Conservation (phyloP, 2,797 vertebrate genomes). For the Aerospiza tachiro region DNA sequence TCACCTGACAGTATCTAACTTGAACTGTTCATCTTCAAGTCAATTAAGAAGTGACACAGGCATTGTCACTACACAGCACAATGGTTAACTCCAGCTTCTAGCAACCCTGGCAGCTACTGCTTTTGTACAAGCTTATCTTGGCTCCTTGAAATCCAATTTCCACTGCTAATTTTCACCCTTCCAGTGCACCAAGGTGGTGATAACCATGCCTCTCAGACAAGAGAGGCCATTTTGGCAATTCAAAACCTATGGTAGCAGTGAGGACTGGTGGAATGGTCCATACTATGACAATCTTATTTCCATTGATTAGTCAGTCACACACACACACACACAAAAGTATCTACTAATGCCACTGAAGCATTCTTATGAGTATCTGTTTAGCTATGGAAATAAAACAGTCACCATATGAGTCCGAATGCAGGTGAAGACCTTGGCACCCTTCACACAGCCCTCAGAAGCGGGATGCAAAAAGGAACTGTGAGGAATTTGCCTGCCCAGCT, state of each 20-base stretch:
- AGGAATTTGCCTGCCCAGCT: neutral
- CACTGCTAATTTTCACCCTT: neutral
- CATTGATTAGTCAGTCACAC: neutral
- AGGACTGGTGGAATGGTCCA: neutral
- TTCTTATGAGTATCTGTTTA: neutral
- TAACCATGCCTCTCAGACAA: neutral
- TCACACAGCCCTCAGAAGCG: neutral
- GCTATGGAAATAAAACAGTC: neutral
- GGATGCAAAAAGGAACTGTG: neutral
- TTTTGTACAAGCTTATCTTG: neutral
- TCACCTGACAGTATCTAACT: neutral
- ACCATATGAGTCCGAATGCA: neutral
- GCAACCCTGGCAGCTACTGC: neutral
- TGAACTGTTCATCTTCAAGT: neutral
- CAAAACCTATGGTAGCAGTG: neutral
- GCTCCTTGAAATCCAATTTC: neutral
- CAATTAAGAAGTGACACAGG: neutral
- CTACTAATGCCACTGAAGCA: neutral
- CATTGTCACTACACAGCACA: neutral
- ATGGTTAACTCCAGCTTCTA: neutral
- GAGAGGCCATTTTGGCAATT: neutral
- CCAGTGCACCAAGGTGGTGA: neutral
- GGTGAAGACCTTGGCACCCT: neutral
- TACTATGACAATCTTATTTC: neutral
- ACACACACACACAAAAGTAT: no score